Conservation (phyloP, 2,888 invertebrate species). For the Falcaria lacertinaria region DNA sequence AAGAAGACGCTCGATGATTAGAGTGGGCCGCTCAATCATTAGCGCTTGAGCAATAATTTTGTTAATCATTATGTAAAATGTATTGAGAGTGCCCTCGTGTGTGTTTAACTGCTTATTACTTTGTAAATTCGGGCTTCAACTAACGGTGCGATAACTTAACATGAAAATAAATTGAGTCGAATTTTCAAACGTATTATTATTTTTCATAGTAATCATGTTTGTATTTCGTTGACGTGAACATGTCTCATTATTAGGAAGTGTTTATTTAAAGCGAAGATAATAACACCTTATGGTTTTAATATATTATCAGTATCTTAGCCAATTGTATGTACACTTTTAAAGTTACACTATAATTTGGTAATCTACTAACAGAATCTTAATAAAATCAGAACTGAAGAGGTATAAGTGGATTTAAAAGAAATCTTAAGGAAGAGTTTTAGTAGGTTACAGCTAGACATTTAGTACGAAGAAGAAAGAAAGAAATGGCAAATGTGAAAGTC, state of each 20-base stretch:
- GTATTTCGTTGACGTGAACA: not conserved
- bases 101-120: conserved; percentile 67
- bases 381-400: too few relatives aligned
- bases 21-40: conserved; percentile 45
- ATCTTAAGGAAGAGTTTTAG: too few relatives aligned
- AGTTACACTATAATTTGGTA: too few relatives aligned
- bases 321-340: too few relatives aligned
- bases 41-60: conserved; percentile 56
- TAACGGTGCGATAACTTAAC: conserved; percentile 54
- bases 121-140: conserved; percentile 51
- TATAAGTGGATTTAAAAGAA: too few relatives aligned
- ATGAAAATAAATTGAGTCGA: conserved; percentile 35
- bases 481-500: too few relatives aligned
- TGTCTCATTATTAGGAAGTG: not conserved
- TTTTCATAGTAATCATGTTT: conserved; percentile 4
- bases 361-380: too few relatives aligned
- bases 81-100: conserved; percentile 56
- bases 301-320: too few relatives aligned
- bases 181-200: conserved; percentile 3
- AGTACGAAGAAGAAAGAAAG: too few relatives aligned
- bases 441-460: too few relatives aligned
- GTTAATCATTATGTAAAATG: conserved; percentile 59
- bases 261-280: conserved; percentile 4
- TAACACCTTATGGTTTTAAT: conserved; percentile 8
- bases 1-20: conserved; percentile 43